Conservation (phyloP, 2,113 vertebrate species). For the Pterocles gutturalis region DNA sequence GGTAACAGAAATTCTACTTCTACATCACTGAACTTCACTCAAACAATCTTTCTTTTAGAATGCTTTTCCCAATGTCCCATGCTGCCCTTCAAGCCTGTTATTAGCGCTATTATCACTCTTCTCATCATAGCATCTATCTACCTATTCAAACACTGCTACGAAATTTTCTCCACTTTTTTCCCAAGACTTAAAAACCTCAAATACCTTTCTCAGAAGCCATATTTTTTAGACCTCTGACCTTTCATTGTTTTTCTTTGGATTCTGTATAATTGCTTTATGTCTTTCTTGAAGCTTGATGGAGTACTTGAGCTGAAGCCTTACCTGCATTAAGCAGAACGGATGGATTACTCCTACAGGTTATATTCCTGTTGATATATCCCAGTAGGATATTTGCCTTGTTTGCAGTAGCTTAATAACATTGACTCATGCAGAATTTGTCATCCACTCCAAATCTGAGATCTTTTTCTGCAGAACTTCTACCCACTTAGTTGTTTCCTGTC, state of each 20-base stretch:
- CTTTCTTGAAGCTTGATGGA: conserved; percentile 51
- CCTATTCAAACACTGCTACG: conserved; percentile 2
- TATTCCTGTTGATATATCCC: conserved; percentile 46
- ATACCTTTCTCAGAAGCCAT: background rate
- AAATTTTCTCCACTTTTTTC: background rate
- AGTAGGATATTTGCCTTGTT: conserved; percentile 43
- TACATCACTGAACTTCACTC: background rate
- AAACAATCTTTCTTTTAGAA: background rate
- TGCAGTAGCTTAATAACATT: conserved; percentile 46
- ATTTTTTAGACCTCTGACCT: background rate
- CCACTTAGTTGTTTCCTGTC: background rate
- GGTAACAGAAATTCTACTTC: conserved; percentile 28
- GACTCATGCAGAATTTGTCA: conserved; percentile 58
- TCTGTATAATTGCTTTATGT: conserved; percentile 15
- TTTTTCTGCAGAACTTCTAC: conserved; percentile 12
- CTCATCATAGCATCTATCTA: background rate
- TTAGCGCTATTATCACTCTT: background rate
- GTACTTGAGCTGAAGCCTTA: conserved; percentile 42
- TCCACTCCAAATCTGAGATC: background rate
- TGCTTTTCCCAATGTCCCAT: background rate
- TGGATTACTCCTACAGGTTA: conserved; percentile 58
- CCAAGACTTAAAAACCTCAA: background rate
- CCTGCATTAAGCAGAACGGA: conserved; percentile 16
- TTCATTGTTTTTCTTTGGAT: background rate
- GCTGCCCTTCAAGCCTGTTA: background rate